These are phyloP conservation scores for Anoplophora glabripennis DNA, from an alignment of 1,140 invertebrate genomes.

Conservation along the genomic window DNA sequence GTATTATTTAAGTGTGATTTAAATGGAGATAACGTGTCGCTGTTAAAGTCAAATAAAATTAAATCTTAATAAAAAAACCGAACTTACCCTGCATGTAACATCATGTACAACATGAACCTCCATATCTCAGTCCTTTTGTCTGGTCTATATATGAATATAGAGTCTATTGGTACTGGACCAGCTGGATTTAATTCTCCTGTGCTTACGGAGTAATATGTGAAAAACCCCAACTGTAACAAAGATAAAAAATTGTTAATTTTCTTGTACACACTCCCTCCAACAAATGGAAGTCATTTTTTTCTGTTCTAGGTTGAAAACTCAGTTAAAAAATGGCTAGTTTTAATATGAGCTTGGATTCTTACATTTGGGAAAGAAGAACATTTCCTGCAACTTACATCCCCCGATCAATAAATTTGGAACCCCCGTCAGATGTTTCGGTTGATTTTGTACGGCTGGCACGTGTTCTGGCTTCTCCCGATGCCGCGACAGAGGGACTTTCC, in stretches of 20 bases:
- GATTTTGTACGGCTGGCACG: slow-evolving; percentile 1
- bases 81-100: slow-evolving; percentile 87
- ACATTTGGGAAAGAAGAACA: neutral
- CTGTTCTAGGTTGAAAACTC: too few relatives aligned
- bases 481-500: neutral
- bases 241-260: slow-evolving; percentile 21
- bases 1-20: too few relatives aligned
- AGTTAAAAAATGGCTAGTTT: too few relatives aligned
- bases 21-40: too few relatives aligned
- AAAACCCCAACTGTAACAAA: slow-evolving; percentile 80
- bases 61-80: too few relatives aligned
- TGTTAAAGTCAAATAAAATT: too few relatives aligned
- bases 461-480: slow-evolving; percentile 6
- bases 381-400: neutral
- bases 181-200: slow-evolving; percentile 79
- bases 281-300: too few relatives aligned
- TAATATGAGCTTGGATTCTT: too few relatives aligned
- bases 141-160: slow-evolving; percentile 89
- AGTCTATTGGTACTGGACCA: slow-evolving; percentile 88
- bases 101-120: slow-evolving; percentile 93
- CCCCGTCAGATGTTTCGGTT: neutral
- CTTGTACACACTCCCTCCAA: too few relatives aligned
- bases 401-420: too few relatives aligned
- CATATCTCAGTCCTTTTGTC: slow-evolving; percentile 88
- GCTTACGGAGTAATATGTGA: slow-evolving; percentile 84